Conservation (phyloP, 2,888 invertebrate genomes). For the Amphimallon solstitiale region DNA sequence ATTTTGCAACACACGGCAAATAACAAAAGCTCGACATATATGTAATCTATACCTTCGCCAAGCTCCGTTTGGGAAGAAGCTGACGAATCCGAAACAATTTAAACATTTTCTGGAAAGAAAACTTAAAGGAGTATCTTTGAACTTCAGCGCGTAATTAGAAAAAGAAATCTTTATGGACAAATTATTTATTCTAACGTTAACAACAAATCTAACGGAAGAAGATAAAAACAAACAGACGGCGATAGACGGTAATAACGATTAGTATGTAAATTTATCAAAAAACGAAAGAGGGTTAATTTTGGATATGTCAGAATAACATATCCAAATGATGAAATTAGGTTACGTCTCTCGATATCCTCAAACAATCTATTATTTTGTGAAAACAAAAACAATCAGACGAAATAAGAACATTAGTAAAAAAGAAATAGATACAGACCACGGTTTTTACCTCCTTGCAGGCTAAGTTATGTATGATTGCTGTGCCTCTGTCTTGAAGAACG, state of each 20-base stretch:
- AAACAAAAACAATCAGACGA: conserved; percentile 1
- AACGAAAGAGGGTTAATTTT: no score
- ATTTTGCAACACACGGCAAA: background rate
- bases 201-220: background rate
- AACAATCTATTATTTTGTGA: no score
- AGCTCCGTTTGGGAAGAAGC: conserved; percentile 72
- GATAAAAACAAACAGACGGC: no score
- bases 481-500: conserved; percentile 81
- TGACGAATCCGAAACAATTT: conserved; percentile 72
- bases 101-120: conserved; percentile 74
- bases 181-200: no score
- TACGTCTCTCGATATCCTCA: no score
- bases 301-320: no score
- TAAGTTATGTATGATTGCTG: conserved; percentile 89
- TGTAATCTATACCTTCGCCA: conserved; percentile 68
- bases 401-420: conserved; percentile 32
- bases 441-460: conserved; percentile 97
- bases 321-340: no score
- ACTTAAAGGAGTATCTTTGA: conserved; percentile 60
- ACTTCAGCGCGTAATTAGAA: no score
- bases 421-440: conserved; percentile 83
- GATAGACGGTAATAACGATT: no score
- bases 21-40: conserved; percentile 39
- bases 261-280: no score
- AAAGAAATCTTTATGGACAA: no score